Evolutionary conservation across 2,113 vertebrate genomes (phyloP).

Genomic region (Perca schrenkii): DNA sequence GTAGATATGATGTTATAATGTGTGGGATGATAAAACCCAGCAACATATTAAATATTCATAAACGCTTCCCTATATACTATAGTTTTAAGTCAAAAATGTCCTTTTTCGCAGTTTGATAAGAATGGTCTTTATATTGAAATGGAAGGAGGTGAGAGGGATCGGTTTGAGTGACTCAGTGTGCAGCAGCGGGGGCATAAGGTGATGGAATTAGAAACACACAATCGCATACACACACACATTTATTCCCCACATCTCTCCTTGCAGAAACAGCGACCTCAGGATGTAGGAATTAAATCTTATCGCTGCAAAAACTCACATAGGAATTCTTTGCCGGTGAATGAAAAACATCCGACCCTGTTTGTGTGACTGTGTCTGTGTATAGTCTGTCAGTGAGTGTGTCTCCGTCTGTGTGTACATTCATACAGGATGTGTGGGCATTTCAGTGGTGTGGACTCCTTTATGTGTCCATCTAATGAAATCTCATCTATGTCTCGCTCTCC

Average conservation of each 20-base stretch:
- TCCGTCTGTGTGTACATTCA: slow-evolving; percentile 30
- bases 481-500: slow-evolving; percentile 11
- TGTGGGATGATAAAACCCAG: background rate
- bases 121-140: background rate
- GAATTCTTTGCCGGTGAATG: slow-evolving; percentile 73
- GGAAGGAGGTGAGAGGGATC: background rate
- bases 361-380: slow-evolving; percentile 50
- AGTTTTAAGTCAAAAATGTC: background rate
- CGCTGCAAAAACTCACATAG: slow-evolving; percentile 70
- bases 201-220: slow-evolving; percentile 29
- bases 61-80: too few relatives aligned
- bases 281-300: slow-evolving; percentile 83
- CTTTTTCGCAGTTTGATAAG: background rate
- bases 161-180: slow-evolving; percentile 23
- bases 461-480: slow-evolving; percentile 54
- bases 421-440: slow-evolving; percentile 36
- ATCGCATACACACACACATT: background rate
- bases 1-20: background rate
- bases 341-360: slow-evolving; percentile 71
- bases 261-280: slow-evolving; percentile 75
- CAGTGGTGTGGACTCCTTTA: slow-evolving; percentile 48
- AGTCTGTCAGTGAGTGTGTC: slow-evolving; percentile 31
- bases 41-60: background rate
- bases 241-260: slow-evolving; percentile 23
- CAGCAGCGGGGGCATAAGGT: slow-evolving; percentile 9